Evolutionary conservation across 2,888 invertebrate genomes (phyloP), one percentile per base, ranked within the genome.

Genomic region (Monoplex corrugatus): DNA sequence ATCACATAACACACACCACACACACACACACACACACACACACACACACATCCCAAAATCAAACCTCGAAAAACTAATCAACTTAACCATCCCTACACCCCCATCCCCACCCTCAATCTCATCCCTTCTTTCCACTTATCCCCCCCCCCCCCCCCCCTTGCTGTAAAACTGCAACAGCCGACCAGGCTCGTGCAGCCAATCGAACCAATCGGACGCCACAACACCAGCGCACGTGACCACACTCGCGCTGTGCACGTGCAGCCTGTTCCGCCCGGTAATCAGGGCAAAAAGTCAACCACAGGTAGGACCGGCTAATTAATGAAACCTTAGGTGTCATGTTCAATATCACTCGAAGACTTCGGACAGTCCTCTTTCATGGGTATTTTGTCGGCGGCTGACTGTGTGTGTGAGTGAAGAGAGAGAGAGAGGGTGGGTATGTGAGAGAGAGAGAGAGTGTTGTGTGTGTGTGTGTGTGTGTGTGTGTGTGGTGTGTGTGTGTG

Each of bases 231-330:
- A 68, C 68, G 78, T 78, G 35, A 78, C 40, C 78, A 78, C 78
- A n/a, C n/a, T 28, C 28, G 6, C 23, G 19, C 68, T 19, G 13
- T 19, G 50, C 50, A 50, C 50, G 50, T 50, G 75, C 35, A 8
- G 38, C 75, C 32, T 38, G 35, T 75, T 32, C 38, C 13, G 35
- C 38, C n/a, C 75, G 10, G 75, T 43, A 43, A 80, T 43, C 80
- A 80, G 23, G 40, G 5, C 28, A 80, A 40, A 80, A 43, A 40
- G 40, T 40, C 80, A 80, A 43, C 8, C 80, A 43, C 80, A 80
- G 80, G 80, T 80, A 80, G 43, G 23, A n/a, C 50, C 32, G 35
- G 28, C 43, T 80, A 80, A 80, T 80, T 80, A 80, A 80, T 80
- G 80, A 80, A 40, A 38, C 43, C 43, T 38, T 28, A 43, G 23